Evolutionary conservation across 2,113 vertebrate genomes (phyloP).

Genomic region (Kryptolebias marmoratus): DNA sequence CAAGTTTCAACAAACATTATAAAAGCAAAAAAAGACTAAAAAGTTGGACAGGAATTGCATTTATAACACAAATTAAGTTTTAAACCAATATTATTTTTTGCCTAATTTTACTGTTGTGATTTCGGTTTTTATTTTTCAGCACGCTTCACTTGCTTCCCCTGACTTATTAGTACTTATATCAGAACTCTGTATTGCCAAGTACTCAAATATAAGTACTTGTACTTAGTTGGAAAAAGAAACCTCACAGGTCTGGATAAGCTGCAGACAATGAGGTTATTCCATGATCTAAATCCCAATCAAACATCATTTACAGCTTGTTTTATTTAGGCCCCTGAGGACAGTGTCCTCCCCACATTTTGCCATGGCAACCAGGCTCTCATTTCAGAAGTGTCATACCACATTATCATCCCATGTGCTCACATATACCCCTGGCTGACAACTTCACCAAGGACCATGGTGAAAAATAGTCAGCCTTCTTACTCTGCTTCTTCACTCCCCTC

Average conservation of each 20-base stretch:
- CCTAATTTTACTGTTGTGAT: too few relatives aligned
- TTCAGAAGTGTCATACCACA: constrained; percentile 99
- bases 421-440: constrained; percentile 93
- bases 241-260: constrained; percentile 51
- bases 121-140: too few relatives aligned
- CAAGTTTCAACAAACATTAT: too few relatives aligned
- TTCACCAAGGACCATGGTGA: constrained; percentile 89
- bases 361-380: constrained; percentile 99
- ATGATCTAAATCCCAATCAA: constrained; percentile 99
- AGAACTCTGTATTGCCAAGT: too few relatives aligned
- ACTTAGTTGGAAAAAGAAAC: too few relatives aligned
- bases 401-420: constrained; percentile 96
- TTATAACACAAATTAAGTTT: too few relatives aligned
- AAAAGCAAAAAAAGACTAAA: too few relatives aligned
- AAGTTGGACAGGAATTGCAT: too few relatives aligned
- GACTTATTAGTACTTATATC: too few relatives aligned
- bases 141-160: too few relatives aligned
- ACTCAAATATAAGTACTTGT: too few relatives aligned
- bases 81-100: too few relatives aligned
- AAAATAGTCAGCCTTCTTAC: constrained; percentile 59
- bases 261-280: constrained; percentile 85
- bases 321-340: constrained; percentile 97
- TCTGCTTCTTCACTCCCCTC: constrained; percentile 34
- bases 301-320: constrained; percentile 99
- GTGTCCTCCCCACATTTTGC: constrained; percentile 90